Conservation (phyloP, 1,140 invertebrate species). For the Dryas iulia region DNA sequence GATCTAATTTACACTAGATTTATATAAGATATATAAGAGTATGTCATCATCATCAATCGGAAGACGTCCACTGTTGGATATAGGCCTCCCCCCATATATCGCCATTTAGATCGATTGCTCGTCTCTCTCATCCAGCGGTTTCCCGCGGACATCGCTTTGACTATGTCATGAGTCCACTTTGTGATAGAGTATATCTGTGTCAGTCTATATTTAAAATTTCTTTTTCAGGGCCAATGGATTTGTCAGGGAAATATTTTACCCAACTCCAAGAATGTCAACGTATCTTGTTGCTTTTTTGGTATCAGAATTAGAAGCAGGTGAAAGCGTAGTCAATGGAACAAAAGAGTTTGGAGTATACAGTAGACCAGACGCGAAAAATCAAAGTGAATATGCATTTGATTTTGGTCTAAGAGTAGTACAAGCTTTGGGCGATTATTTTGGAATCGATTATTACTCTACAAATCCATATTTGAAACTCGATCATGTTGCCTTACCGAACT, state of each 20-base stretch:
- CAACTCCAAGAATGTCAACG: conserved; percentile 90
- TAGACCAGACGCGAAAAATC: conserved; percentile 84
- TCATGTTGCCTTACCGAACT: conserved; percentile 86
- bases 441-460: conserved; percentile 67
- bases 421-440: conserved; percentile 62
- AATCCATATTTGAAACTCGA: conserved; percentile 79
- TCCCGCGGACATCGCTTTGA: too few species aligned
- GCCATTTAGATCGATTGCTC: too few species aligned
- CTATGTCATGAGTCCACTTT: too few species aligned
- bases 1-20: too few species aligned
- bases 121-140: too few species aligned
- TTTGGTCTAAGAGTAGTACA: conserved; percentile 71
- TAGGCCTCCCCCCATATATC: too few species aligned
- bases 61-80: too few species aligned
- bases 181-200: too few species aligned
- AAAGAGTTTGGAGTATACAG: conserved; percentile 85
- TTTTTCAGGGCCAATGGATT: conserved; percentile 60
- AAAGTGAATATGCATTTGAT: conserved; percentile 76
- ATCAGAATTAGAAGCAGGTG: conserved; percentile 61
- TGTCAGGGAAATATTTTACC: conserved; percentile 81
- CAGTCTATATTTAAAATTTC: not conserved
- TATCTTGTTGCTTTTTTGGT: conserved; percentile 91
- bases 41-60: too few species aligned
- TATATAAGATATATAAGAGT: too few species aligned
- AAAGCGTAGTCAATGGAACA: conserved; percentile 30